These are phyloP conservation scores for Heliothis subflexa DNA, from an alignment of 1,140 invertebrate species.

Conservation along the genomic window DNA sequence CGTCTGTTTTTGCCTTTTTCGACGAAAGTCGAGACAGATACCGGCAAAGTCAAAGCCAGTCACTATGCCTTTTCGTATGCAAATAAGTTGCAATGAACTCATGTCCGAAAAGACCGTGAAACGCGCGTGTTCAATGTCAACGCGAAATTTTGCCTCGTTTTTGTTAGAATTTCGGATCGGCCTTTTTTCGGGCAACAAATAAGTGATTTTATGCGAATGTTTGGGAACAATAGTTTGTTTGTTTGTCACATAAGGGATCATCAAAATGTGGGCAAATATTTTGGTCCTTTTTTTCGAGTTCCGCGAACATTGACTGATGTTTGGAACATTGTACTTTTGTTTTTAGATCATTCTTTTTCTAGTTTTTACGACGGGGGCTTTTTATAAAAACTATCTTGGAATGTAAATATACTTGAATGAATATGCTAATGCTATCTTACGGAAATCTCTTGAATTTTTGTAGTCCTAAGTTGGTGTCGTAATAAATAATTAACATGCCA, in stretches of 20 bases:
- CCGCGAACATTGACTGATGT: conserved; percentile 35
- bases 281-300: conserved; percentile 47
- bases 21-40: conserved; percentile 65
- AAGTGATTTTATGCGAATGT: conserved; percentile 50
- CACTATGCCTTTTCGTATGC: conserved; percentile 76
- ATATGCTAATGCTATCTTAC: conserved; percentile 42
- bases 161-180: conserved; percentile 51
- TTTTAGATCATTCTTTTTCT: background rate
- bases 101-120: conserved; percentile 59
- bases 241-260: conserved; percentile 42
- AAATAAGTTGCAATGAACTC: conserved; percentile 75
- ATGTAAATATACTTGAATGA: conserved; percentile 15
- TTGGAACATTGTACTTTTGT: conserved; percentile 19
- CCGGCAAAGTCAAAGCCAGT: conserved; percentile 67
- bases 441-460: conserved; percentile 47
- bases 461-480: conserved; percentile 40
- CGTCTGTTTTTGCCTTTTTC: conserved; percentile 66
- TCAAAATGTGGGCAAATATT: conserved; percentile 52
- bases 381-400: conserved; percentile 17
- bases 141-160: conserved; percentile 59
- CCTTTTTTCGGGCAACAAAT: conserved; percentile 54
- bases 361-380: background rate
- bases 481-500: conserved; percentile 41
- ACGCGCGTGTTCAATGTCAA: conserved; percentile 66
- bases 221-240: conserved; percentile 49